Percentiles rank a stretch among this genome's conserved stretches.
Conservation (phyloP, 2,888 invertebrate species). For the Gibbula magus region DNA sequence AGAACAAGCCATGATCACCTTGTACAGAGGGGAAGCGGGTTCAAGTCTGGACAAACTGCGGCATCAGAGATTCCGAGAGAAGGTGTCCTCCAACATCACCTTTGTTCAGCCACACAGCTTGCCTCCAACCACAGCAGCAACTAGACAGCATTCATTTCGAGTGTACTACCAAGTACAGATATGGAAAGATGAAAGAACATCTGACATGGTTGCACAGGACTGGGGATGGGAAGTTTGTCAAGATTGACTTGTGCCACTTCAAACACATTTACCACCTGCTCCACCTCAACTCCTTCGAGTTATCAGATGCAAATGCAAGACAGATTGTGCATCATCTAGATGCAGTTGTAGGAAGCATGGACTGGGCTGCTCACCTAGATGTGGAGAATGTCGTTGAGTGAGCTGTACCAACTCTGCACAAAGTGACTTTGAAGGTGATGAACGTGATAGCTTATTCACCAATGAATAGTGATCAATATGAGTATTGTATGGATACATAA, state of each 20-base stretch:
- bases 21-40: conserved; percentile 31
- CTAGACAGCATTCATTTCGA: conserved; percentile 42
- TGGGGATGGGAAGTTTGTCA: conserved; percentile 42
- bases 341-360: conserved; percentile 48
- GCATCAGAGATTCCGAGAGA: conserved; percentile 35
- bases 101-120: conserved; percentile 43
- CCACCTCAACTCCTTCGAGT: conserved; percentile 41
- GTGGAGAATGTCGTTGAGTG: conserved; percentile 40
- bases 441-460: too few relatives aligned
- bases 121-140: conserved; percentile 51
- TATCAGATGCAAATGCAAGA: conserved; percentile 43
- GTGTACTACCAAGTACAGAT: conserved; percentile 47
- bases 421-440: not conserved
- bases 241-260: conserved; percentile 30
- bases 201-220: conserved; percentile 28
- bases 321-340: conserved; percentile 39
- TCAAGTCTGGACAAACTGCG: conserved; percentile 36
- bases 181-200: conserved; percentile 34
- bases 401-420: conserved; percentile 36
- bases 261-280: conserved; percentile 37
- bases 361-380: conserved; percentile 36
- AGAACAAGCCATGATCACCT: conserved; percentile 23
- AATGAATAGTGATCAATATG: too few relatives aligned
- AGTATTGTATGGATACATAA: too few relatives aligned
- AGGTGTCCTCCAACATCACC: conserved; percentile 34